Base-by-base conservation (phyloP, 2,797 vertebrate species). In the Lagocephalus sceleratus region DNA sequence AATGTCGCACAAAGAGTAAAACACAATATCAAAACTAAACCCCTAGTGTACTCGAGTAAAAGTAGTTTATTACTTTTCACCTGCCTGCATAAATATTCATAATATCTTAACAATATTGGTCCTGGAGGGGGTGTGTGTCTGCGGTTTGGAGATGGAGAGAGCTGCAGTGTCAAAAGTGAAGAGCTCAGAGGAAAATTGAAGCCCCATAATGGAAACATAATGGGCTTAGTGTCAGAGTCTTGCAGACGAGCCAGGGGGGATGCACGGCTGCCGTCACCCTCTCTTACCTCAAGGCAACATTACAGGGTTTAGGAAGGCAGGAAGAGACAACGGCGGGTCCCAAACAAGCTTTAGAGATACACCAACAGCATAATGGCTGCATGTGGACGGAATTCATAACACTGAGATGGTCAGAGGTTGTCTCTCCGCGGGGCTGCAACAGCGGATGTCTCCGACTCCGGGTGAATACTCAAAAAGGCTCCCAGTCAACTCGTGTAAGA, bases 161-260 rank as follows among this genome's bases (percentile, higher is more conserved):
- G 82, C 79, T 83, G 81, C 81, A 51, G 87, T 89, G 89, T 90
- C 89, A 89, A 67, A 86, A 89, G 87, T 68, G 81, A 88, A 86
- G 76, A 85, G 85, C 89, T 83, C 83, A 81, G 82, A 85, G 86
- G 84, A 82, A 89, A 88, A 88, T 87, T 85, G 87, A 89, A 80
- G 85, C 79, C 80, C 82, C 87, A 90, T 91, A 90, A 91, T 90
- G 90, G 90, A 91, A 88, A 80, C 77, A 82, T 91, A 92, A 91
- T 90, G 89, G 87, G 89, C 88, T 92, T 90, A 90, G 89, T 90
- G 89, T 90, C 87, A 90, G 81, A 89, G 85, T 86, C 75, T 76
- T 51, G 77, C 80, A 88, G 89, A 87, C 86, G 73, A 85, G 75
- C 75, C 2, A 59, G 79, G 57, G 75, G 75, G 73, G 81, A 62